Evolutionary conservation across 2,888 invertebrate species (phyloP).

Genomic region (Helicoverpa assulta): DNA sequence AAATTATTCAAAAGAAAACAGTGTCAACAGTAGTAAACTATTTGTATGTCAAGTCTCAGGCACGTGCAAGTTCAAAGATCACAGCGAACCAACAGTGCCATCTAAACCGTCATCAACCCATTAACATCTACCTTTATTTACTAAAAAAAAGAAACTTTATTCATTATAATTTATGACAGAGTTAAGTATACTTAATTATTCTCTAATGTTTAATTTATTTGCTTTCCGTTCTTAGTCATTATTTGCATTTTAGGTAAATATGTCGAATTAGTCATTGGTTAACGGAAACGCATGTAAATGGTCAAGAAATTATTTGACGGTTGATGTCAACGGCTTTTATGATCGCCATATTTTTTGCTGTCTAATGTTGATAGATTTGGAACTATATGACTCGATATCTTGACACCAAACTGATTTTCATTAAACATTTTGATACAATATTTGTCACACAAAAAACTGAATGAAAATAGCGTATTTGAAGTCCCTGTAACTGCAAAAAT

Average conservation of each 20-base stretch:
- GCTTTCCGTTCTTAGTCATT: conserved; percentile 51
- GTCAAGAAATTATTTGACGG: conserved; percentile 48
- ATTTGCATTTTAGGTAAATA: conserved; percentile 63
- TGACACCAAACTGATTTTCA: conserved; percentile 7
- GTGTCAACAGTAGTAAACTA: conserved; percentile 25
- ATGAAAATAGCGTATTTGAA: too few species aligned
- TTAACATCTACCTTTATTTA: conserved; percentile 47
- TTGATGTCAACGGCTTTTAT: conserved; percentile 54
- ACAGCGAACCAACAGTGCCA: conserved; percentile 34
- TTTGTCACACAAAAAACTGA: too few species aligned
- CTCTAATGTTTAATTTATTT: conserved; percentile 59
- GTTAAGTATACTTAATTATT: conserved; percentile 59
- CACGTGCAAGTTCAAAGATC: conserved; percentile 48
- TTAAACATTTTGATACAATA: not conserved
- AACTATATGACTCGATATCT: conserved; percentile 11
- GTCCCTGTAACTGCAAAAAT: too few species aligned
- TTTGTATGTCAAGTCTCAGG: conserved; percentile 31
- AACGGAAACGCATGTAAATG: conserved; percentile 56
- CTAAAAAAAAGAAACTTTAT: conserved; percentile 49
- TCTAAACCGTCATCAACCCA: conserved; percentile 18
- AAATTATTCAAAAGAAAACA: conserved; percentile 3
- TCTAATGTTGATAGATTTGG: conserved; percentile 15
- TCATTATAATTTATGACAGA: conserved; percentile 53
- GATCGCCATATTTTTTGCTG: conserved; percentile 45
- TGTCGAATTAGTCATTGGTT: conserved; percentile 59